These are phyloP conservation scores for Apodemus sylvaticus DNA, from an alignment of 2,113 vertebrate genomes.

Conservation along the genomic window DNA sequence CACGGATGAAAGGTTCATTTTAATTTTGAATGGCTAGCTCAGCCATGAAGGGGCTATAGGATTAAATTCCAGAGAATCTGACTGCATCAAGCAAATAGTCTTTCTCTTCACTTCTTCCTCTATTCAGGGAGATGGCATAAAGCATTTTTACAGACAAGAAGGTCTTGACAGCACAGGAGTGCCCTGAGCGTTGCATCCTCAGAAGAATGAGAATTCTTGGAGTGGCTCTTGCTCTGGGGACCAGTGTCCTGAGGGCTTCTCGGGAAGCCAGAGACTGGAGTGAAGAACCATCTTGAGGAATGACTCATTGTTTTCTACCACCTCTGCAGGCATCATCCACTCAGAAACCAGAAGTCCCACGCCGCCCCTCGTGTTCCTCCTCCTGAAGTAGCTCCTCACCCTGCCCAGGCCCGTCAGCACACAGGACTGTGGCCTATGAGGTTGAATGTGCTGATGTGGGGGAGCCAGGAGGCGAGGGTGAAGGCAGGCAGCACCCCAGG, in stretches of 20 bases:
- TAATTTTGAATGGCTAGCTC: constrained; percentile 95
- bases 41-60: constrained; percentile 94
- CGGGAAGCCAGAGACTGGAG: neutral
- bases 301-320: too few species aligned
- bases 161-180: constrained; percentile 61
- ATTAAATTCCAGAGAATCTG: constrained; percentile 95
- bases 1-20: constrained; percentile 96
- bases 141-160: constrained; percentile 73
- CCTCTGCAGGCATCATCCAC: neutral
- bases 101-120: constrained; percentile 79
- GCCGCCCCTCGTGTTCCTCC: neutral
- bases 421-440: neutral
- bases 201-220: neutral
- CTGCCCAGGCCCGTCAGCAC: neutral
- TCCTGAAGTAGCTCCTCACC: neutral
- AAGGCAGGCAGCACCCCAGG: neutral
- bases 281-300: neutral
- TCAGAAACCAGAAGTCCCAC: neutral
- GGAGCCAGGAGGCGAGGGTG: neutral
- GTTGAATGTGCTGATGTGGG: neutral
- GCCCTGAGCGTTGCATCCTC: constrained; percentile 48
- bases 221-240: neutral
- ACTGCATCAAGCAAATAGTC: constrained; percentile 93
- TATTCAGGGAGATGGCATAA: constrained; percentile 55
- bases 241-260: neutral